A percentile compares a stretch with the other conserved stretches of the same genome.
phyloP scores from a whole-genome alignment of 2,797 vertebrate species.

The Rhinoraja longicauda region DNA sequence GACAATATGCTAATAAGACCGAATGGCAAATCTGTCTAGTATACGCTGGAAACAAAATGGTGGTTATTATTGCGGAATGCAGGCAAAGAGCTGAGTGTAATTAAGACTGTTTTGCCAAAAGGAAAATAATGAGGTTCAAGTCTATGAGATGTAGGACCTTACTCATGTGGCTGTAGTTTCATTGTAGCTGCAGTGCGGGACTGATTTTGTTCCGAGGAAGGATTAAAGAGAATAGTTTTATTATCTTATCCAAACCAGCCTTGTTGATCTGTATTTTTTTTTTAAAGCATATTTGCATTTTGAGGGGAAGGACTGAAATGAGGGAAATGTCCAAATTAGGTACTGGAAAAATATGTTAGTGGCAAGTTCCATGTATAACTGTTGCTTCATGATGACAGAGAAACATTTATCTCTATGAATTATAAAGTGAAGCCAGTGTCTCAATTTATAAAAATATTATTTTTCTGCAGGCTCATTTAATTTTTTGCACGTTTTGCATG shows the following conservation, averaged over 20 bases:
- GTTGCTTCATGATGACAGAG: constrained; percentile 9
- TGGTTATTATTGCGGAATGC: constrained; percentile 52
- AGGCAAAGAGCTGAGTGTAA: constrained; percentile 47
- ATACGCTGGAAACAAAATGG: constrained; percentile 53
- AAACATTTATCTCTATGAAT: neutral
- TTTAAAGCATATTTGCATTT: neutral
- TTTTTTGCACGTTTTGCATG: neutral
- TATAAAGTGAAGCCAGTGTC: neutral
- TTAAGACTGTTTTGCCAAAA: constrained; percentile 51
- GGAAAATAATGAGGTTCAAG: constrained; percentile 46
- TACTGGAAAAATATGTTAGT: neutral
- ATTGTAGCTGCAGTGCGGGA: constrained; percentile 7
- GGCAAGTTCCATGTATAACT: constrained; percentile 4
- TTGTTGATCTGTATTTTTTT: neutral
- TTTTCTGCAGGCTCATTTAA: neutral
- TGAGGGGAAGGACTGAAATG: constrained; percentile 10
- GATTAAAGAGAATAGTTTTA: neutral
- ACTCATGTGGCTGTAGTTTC: neutral
- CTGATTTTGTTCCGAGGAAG: neutral
- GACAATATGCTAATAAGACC: constrained; percentile 44
- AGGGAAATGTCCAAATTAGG: constrained; percentile 26
- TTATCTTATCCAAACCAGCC: constrained; percentile 24
- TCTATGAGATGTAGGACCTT: constrained; percentile 41
- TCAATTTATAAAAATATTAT: neutral
- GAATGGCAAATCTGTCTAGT: constrained; percentile 48